Evolutionary conservation across 2,888 invertebrate species (phyloP).

Genomic region (Drosophila nr. perissopoda): DNA sequence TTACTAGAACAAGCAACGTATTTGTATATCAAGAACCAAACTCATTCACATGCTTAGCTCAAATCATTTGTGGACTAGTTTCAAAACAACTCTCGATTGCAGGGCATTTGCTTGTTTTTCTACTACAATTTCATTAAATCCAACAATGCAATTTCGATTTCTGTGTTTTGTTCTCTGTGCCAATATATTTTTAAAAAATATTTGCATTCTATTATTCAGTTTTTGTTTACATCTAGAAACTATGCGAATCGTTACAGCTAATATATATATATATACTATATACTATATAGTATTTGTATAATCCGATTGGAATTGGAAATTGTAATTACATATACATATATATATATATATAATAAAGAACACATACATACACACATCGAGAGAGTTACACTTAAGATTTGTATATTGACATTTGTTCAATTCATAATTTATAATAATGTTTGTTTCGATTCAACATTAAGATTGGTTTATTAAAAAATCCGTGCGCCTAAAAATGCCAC

Average conservation of each 20-base stretch:
- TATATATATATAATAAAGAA: conserved; percentile 29
- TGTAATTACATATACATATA: conserved; percentile 47
- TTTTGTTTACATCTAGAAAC: conserved; percentile 31
- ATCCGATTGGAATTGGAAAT: conserved; percentile 48
- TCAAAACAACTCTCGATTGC: background rate
- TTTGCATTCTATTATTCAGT: conserved; percentile 32
- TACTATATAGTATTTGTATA: conserved; percentile 22
- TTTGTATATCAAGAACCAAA: background rate
- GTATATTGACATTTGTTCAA: conserved; percentile 53
- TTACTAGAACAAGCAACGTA: conserved; percentile 18
- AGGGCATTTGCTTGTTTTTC: background rate
- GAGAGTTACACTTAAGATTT: conserved; percentile 49
- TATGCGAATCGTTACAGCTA: conserved; percentile 36
- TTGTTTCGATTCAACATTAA: conserved; percentile 57
- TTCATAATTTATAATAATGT: conserved; percentile 28
- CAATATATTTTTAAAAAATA: conserved; percentile 66
- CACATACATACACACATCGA: conserved; percentile 59
- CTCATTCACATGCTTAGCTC: conserved; percentile 1
- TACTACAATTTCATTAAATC: conserved; percentile 12
- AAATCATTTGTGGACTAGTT: conserved; percentile 18
- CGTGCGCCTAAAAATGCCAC: conserved; percentile 72
- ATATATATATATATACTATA: conserved; percentile 25
- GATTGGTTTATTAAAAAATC: conserved; percentile 56
- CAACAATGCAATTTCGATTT: conserved; percentile 31
- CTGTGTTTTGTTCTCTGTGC: conserved; percentile 35